Base-by-base conservation (phyloP, 2,113 vertebrate genomes). In the Caracal caracal region DNA sequence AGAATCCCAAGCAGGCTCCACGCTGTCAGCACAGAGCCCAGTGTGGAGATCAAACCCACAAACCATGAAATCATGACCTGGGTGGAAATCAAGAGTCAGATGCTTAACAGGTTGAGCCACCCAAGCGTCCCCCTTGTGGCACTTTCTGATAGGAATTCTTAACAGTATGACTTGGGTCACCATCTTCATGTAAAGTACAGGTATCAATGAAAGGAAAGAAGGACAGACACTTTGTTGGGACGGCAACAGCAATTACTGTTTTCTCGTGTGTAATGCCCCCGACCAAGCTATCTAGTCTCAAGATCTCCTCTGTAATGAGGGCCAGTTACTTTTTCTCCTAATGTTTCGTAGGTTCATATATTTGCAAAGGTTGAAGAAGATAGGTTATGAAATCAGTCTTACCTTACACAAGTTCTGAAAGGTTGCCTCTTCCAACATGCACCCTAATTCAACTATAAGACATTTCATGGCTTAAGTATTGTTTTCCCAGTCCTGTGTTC, bases 221-320 rank as follows among this genome's bases (percentile, higher is more conserved):
- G 20, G 15, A 83, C 0, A 33, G 37, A 16, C 5, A 33, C 3
- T 22, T n/a, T 53, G 22, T 30, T 1, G 22, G 63, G 15, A 65
- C 11, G 0, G 4, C 22, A 0, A 9, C 16, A 37, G 59, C 15
- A 1, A 9, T 13, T 30, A 17, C 1, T 13, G 20, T 20, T 66
- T 15, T 61, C 22, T 16, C 0, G 3, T 28, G 4, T 17, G 51
- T 37, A 5, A 9, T 0, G 37, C 22, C 26, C 43, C 47, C 24
- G 53, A 96, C n/a, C 75, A 87, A 75, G 78, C 47, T 10, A 30
- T 1, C n/a, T 73, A 53, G 12, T 35, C 26, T 93, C 4, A 12
- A 30, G 6, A 26, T 35, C 20, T 13, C 40, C 26, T 86, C 61
- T 73, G 6, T 16, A 51, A 73, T 11, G 49, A 12, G 35, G 11